Conservation (phyloP, 2,797 vertebrate genomes). For the Coendou prehensilis region DNA sequence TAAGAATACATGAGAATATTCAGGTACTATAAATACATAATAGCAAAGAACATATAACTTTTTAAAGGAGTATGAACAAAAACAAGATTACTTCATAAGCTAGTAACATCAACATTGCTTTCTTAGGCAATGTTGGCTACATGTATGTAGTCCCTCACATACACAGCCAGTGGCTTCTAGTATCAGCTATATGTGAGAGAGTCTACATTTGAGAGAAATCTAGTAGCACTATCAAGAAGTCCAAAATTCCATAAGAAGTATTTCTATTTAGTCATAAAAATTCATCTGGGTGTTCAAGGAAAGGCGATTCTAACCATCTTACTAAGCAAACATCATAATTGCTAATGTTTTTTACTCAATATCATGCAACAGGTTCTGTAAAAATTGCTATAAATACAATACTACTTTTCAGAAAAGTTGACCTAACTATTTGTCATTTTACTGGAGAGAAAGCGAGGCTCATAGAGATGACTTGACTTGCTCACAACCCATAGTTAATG, state of each 20-base stretch:
- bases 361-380: not conserved
- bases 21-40: not conserved
- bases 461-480: not conserved
- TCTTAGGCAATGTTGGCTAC: not conserved
- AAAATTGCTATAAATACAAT: not conserved
- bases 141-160: rapidly evolving
- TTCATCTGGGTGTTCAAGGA: not conserved
- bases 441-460: not conserved
- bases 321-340: not conserved
- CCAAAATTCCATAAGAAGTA: not conserved
- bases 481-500: not conserved
- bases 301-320: not conserved
- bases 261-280: not conserved
- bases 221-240: not conserved
- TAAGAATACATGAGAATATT: not conserved
- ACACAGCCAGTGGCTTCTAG: not conserved
- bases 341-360: not conserved
- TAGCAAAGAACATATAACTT: not conserved
- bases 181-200: not conserved
- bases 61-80: not conserved
- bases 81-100: not conserved
- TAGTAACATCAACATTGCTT: not conserved
- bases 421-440: not conserved
- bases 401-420: not conserved
- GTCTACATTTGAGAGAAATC: rapidly evolving